Percentiles rank a stretch among this genome's conserved stretches.
Conservation (phyloP, 2,888 invertebrate species). For the Pardosa pseudoannulata region DNA sequence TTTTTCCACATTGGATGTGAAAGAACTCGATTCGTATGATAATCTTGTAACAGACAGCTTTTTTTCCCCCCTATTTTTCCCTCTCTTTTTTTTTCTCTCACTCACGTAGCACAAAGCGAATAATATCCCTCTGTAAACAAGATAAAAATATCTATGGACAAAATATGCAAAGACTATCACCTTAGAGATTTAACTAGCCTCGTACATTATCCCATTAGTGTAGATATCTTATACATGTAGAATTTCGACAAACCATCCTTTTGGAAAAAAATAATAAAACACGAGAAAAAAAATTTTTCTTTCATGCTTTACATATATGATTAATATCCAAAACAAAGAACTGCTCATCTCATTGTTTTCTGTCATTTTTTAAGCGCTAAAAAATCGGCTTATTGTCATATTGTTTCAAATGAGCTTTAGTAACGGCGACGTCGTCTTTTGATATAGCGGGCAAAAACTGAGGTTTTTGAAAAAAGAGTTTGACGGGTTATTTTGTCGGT, state of each 20-base stretch:
- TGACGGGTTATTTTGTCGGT: conserved; percentile 33
- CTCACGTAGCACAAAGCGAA: not conserved
- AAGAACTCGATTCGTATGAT: conserved; percentile 21
- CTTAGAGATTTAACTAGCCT: conserved; percentile 36
- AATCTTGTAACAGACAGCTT: conserved; percentile 48
- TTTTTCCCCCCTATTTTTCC: not conserved
- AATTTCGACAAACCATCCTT: conserved; percentile 25
- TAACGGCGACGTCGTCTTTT: conserved; percentile 1
- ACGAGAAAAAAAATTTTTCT: conserved; percentile 26
- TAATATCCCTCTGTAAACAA: conserved; percentile 6
- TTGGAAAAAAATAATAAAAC: not conserved
- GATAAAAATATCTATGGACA: conserved; percentile 9
- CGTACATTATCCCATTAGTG: conserved; percentile 43
- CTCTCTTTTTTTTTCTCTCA: not conserved
- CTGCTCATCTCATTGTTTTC: conserved; percentile 51
- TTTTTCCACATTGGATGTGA: conserved; percentile 33
- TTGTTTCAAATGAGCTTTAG: conserved; percentile 57
- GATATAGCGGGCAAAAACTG: not conserved
- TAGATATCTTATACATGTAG: conserved; percentile 17
- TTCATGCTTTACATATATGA: conserved; percentile 55
- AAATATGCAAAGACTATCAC: conserved; percentile 18
- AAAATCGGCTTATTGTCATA: conserved; percentile 66
- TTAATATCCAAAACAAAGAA: conserved; percentile 51
- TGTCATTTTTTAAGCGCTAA: conserved; percentile 57
- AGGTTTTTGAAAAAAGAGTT: conserved; percentile 18